Percentiles rank a stretch among this genome's conserved stretches.
These are phyloP conservation scores for Neoascia interrupta DNA, from an alignment of 2,888 invertebrate genomes.

Conservation along the genomic window DNA sequence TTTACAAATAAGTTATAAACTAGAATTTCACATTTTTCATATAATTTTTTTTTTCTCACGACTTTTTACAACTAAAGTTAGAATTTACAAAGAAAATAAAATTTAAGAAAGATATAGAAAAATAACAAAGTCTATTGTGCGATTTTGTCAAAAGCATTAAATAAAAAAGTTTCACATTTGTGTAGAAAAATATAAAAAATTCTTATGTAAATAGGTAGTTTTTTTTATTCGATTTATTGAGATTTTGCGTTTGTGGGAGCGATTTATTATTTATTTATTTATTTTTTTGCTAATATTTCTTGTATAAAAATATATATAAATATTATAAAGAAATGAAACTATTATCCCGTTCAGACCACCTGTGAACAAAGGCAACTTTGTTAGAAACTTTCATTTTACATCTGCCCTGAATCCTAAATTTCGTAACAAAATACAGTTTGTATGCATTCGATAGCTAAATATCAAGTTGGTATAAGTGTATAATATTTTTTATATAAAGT, in stretches of 20 bases:
- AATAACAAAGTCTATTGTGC: conserved; percentile 21
- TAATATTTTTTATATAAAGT: not conserved
- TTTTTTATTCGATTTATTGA: not conserved
- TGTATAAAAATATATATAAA: conserved; percentile 59
- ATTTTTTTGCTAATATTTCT: conserved; percentile 26
- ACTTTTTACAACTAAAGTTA: conserved; percentile 39
- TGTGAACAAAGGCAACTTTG: conserved; percentile 38
- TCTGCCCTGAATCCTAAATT: not conserved
- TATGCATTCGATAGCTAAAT: too few species aligned
- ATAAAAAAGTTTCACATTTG: too few species aligned
- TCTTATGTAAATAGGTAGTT: not conserved
- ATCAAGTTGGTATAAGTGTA: conserved; percentile 25
- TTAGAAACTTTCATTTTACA: conserved; percentile 20
- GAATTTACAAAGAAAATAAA: conserved; percentile 8
- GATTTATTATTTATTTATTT: not conserved
- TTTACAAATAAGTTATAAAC: conserved; percentile 64
- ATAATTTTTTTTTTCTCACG: conserved; percentile 4
- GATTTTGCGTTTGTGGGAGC: not conserved
- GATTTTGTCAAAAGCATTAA: conserved; percentile 19
- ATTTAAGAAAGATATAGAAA: not conserved
- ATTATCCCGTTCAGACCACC: conserved; percentile 48
- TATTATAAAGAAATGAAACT: conserved; percentile 23
- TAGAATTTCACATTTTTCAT: conserved; percentile 54
- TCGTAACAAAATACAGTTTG: too few species aligned
- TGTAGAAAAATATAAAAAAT: conserved; percentile 1